Base-by-base conservation (phyloP, 2,888 invertebrate genomes). In the Epinotia bilunana region DNA sequence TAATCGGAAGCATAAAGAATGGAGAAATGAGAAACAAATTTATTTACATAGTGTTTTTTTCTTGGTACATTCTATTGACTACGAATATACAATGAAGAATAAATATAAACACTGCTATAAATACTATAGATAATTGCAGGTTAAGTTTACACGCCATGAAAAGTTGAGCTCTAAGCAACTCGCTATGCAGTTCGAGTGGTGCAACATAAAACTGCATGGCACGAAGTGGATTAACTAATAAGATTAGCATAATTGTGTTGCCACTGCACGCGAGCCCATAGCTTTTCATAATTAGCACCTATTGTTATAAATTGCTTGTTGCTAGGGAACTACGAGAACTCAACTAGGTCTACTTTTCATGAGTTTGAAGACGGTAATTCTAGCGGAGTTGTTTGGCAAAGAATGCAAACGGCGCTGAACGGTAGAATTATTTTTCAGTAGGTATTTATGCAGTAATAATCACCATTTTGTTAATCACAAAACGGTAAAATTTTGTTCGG, bases 201-300 rank as follows among this genome's bases (percentile, higher is more conserved):
- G 79, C 82, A 83, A 84, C 84, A 86, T 88, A 88, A 87, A 90
- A 89, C 85, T 88, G 88, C 88, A 86, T 81, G 77, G 80, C 83
- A 85, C 84, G 85, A 87, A 91, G 89, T 90, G 91, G 89, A 91
- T 91, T 90, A 90, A 89, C 90, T 92, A 92, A 93, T 91, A 92
- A 91, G 90, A 92, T 93, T 93, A 90, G 87, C 92, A 92, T 93
- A 92, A 92, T 90, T 91, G 88, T 87, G 81, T 81, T 78, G 82
- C 83, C 83, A 82, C 82, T 79, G 88, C 92, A 92, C 91, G 92
- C 91, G 82, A 91, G 82, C 86, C 86, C 88, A 88, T 88, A 89
- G 88, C 87, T 90, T 88, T 88, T 90, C 88, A 90, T 90, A 90
- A 92, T 91, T 91, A 92, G 88, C 86, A 82, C 82, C 86, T 82